phyloP scores from a whole-genome alignment of 2,888 invertebrate genomes.

The Heliconius ethilla region DNA sequence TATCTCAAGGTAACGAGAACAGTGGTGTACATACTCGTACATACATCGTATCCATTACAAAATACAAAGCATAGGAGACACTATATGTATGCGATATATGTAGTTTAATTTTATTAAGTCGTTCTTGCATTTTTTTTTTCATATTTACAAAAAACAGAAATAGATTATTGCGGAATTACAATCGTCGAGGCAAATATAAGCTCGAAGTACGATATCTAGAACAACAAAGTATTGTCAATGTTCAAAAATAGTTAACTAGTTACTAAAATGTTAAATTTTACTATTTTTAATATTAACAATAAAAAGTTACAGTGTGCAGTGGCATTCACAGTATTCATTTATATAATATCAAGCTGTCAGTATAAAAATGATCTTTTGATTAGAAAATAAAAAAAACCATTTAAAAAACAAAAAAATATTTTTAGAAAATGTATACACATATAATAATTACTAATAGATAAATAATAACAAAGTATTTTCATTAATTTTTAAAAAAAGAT shows the following conservation, averaged over 20 bases:
- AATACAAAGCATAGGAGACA: not conserved
- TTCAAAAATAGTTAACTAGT: not conserved
- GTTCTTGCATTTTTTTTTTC: not conserved
- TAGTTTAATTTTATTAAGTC: not conserved
- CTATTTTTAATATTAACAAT: not conserved
- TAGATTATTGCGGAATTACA: too few species aligned
- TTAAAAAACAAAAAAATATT: not conserved
- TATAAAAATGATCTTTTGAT: not conserved
- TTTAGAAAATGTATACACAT: too few species aligned
- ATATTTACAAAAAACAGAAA: not conserved
- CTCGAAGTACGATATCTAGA: not conserved
- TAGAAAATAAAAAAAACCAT: too few species aligned
- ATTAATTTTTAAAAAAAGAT: not conserved
- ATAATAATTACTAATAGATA: too few species aligned
- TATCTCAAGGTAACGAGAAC: slow-evolving; percentile 10
- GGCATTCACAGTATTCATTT: not conserved
- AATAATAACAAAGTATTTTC: not conserved
- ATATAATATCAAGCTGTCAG: not conserved
- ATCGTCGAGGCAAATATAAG: not conserved
- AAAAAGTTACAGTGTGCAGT: not conserved
- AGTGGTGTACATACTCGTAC: not conserved
- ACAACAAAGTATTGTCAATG: too few species aligned
- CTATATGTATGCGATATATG: not conserved
- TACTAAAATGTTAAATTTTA: not conserved
- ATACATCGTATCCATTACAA: not conserved